These are phyloP conservation scores for Oceanodroma leucorhoa DNA, from an alignment of 2,797 vertebrate genomes.

Conservation along the genomic window DNA sequence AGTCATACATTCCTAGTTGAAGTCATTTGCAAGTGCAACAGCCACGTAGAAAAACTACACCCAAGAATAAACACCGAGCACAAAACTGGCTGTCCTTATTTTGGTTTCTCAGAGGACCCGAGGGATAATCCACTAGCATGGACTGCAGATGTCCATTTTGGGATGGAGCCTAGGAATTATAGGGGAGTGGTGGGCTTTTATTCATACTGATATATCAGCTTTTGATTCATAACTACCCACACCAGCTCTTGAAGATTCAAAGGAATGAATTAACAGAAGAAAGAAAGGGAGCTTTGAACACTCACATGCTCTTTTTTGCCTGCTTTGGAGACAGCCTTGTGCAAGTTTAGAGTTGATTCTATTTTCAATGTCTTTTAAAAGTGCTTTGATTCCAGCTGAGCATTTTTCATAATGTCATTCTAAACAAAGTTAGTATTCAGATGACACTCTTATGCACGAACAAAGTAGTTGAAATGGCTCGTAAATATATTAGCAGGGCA, in stretches of 20 bases:
- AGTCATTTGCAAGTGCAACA: not conserved
- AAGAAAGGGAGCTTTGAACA: not conserved
- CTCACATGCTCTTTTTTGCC: fast-evolving
- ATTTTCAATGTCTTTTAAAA: slow-evolving; percentile 14
- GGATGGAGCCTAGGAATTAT: not conserved
- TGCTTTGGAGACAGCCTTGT: not conserved
- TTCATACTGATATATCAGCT: not conserved
- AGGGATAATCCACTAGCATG: not conserved
- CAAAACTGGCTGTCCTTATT: not conserved
- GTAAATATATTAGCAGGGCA: slow-evolving; percentile 43
- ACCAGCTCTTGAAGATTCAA: not conserved
- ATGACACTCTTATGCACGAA: slow-evolving; percentile 11
- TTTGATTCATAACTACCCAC: not conserved
- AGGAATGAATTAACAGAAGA: not conserved
- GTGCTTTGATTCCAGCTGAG: slow-evolving; percentile 6
- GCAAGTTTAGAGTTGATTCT: not conserved
- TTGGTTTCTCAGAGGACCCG: not conserved
- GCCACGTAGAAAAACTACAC: not conserved
- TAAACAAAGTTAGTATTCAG: slow-evolving; percentile 43
- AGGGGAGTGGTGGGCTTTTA: not conserved
- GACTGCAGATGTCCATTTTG: not conserved
- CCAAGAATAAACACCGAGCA: not conserved
- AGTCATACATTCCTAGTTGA: not conserved
- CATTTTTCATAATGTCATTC: slow-evolving; percentile 46
- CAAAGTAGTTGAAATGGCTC: slow-evolving; percentile 9